A percentile compares a stretch with the other conserved stretches of the same genome.
Evolutionary conservation across 2,797 vertebrate genomes (phyloP).

Genomic region (Sebastes flavidus): DNA sequence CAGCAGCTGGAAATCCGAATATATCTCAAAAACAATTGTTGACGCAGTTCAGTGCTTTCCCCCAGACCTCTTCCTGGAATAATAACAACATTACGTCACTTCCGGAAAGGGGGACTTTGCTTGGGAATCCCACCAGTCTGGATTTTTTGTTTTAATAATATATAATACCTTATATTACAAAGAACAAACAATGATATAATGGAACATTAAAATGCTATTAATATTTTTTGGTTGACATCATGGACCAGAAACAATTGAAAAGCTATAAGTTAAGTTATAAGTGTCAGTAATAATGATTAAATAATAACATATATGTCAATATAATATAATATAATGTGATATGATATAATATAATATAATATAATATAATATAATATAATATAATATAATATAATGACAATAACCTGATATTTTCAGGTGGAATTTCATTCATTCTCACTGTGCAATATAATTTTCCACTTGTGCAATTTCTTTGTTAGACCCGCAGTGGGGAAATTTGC

Average conservation of each 20-base stretch:
- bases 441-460: too few relatives aligned
- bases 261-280: background rate
- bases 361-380: too few relatives aligned
- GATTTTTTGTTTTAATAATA: background rate
- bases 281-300: too few relatives aligned
- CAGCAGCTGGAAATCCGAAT: slow-evolving; percentile 45
- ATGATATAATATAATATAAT: too few relatives aligned
- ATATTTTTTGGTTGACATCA: too few relatives aligned
- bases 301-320: background rate
- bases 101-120: slow-evolving; percentile 42
- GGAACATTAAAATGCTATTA: background rate
- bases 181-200: background rate
- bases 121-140: slow-evolving; percentile 37
- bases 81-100: slow-evolving; percentile 79
- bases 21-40: slow-evolving; percentile 69
- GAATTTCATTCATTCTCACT: too few relatives aligned
- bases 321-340: background rate
- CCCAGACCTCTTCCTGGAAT: slow-evolving; percentile 80
- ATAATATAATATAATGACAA: too few relatives aligned
- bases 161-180: background rate
- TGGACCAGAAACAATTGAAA: too few relatives aligned
- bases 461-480: too few relatives aligned
- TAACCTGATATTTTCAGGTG: too few relatives aligned
- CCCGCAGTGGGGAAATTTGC: too few relatives aligned
- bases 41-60: slow-evolving; percentile 86